Percentiles rank a stretch among this genome's conserved stretches.
Conservation (phyloP, 1,140 invertebrate species). For the Trissolcus basalis region DNA sequence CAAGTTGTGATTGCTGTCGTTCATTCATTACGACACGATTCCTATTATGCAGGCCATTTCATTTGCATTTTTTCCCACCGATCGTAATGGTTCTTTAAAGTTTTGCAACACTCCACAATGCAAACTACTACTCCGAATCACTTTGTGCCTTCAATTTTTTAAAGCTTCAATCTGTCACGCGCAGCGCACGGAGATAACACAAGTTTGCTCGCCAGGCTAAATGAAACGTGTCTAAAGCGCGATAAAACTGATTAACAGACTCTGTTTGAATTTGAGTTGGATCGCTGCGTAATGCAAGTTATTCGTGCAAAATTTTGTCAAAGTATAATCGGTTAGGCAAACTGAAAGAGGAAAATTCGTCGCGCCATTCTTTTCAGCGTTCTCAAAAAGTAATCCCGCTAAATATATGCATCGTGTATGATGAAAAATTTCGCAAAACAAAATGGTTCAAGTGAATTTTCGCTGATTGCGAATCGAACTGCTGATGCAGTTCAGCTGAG, state of each 20-base stretch:
- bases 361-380: too few relatives aligned
- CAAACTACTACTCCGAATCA: conserved; percentile 9
- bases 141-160: conserved; percentile 12
- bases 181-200: conserved; percentile 9
- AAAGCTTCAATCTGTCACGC: conserved; percentile 7
- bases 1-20: too few relatives aligned
- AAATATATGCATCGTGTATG: too few relatives aligned
- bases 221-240: conserved; percentile 32
- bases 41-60: too few relatives aligned
- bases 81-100: conserved; percentile 1
- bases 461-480: too few relatives aligned
- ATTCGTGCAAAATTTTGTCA: conserved; percentile 10
- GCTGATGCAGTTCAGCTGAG: background rate
- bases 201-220: conserved; percentile 16
- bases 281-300: conserved; percentile 7
- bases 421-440: too few relatives aligned
- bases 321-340: conserved; percentile 15
- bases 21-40: too few relatives aligned
- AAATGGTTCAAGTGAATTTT: too few relatives aligned
- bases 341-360: too few relatives aligned
- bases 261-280: conserved; percentile 7
- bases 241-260: conserved; percentile 24
- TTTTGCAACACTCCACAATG: conserved; percentile 1
- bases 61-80: background rate
- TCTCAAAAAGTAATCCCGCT: too few relatives aligned